Base-by-base conservation (phyloP, 2,113 vertebrate species). In the rabbit (Oryctolagus cuniculus) region DNA sequence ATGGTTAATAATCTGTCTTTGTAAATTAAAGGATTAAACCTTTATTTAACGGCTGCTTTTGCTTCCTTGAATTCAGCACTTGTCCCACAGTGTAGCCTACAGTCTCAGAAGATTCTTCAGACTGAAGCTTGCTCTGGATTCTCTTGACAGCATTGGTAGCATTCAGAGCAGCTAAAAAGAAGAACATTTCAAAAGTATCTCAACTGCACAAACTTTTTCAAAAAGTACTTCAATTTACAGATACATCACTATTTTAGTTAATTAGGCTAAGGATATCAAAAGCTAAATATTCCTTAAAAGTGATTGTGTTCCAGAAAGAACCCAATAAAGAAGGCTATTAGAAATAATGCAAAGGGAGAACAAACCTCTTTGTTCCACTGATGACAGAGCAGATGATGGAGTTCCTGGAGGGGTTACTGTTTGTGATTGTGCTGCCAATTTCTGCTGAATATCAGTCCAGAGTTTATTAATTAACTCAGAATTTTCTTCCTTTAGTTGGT, bases 91-190 rank as follows among this genome's bases (percentile, higher is more conserved):
- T 44, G 34, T 70, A 97, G 36, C 98, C 96, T 58, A 83, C 0
- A 74, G 94, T 58, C 64, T 95, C 96, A 2, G 92, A 92, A 94
- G 88, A 70, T 0, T 97, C 95, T 96, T 98, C 94, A 74, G 94
- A 96, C 31, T 63, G 96, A 88, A 98, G 97, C 66, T 98, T 98
- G 51, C 98, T 97, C 66, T 88, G 97, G 67, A 99, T 55, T 96
- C 98, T 99, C 96, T 97, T 97, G 90, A 99, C 98, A 29, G 98
- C 98, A 44, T 36, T 31, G 5, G 99, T 99, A 64, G 98, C 99
- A 97, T 99, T 99, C 74, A 99, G 98, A 82, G 98, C 99, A 99
- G 91, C 86, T 97, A 92, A 92, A 92, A 74, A 7, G 92, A 51
- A 95, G 82, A 97, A 79, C 55, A 93, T 95, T 84, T 89, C 38